Evolutionary conservation across 2,888 invertebrate genomes (phyloP), one percentile per base, ranked within the genome.

Genomic region (Alloscopus bannaensis): DNA sequence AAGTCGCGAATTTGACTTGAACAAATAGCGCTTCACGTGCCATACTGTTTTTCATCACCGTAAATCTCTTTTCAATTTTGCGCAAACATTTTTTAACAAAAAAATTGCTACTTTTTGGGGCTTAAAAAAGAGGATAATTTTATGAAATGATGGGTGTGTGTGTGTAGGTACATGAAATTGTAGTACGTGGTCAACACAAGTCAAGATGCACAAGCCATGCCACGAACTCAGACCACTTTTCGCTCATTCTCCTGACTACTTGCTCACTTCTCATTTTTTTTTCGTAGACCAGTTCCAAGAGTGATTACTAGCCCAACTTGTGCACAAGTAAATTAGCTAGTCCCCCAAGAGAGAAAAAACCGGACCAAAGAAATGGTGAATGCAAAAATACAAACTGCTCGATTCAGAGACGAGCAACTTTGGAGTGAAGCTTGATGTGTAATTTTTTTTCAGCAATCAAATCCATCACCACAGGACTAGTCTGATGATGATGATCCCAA

Each of bases 111-210:
- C 42, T n/a, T 3, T 42, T 8, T 8, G 3, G n/a, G 18, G 18
- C 13, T 13, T 3, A 52, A 52, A 22, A 52, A 36, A n/a, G n/a
- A n/a, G n/a, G n/a, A n/a, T n/a, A n/a, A n/a, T n/a, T n/a, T n/a
- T n/a, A n/a, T n/a, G n/a, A n/a, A n/a, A n/a, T n/a, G n/a, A n/a
- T n/a, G n/a, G n/a, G n/a, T n/a, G n/a, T n/a, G n/a, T 36, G 6
- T 42, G 18, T 3, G 42, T 55, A 55, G 26, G 26, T 55, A 55
- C 55, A 31, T 60, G 59, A 18, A 60, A 29, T 57, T 20, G 40
- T 78, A 78, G 78, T 78, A 78, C 78, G 78, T 78, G 78, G 59
- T 22, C 69, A 78, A 78, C 71, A 62, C 78, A 78, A 78, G 78
- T 71, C 31, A 13, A 59, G 11, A 29, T 59, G 59, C 59, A 59